Conservation (phyloP, 2,797 vertebrate species). For the Myotis myotis region DNA sequence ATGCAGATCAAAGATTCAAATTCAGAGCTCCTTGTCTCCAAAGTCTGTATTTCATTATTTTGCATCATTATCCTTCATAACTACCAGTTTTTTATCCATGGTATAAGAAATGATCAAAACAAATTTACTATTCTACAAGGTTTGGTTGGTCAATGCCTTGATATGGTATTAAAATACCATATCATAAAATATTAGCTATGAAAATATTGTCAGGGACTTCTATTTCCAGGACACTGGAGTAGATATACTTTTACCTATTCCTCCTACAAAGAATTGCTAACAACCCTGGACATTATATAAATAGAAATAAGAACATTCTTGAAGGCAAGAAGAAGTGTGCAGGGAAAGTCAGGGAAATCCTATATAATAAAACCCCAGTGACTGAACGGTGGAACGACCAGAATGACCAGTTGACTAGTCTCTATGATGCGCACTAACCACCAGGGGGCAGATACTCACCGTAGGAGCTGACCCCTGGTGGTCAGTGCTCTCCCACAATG, state of each 20-base stretch:
- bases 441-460: too few relatives aligned
- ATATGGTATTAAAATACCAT: background rate
- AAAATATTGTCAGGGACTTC: background rate
- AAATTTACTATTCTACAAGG: background rate
- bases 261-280: background rate
- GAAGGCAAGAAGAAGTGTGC: background rate
- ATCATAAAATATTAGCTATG: background rate
- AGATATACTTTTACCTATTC: background rate
- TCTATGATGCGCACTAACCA: too few relatives aligned
- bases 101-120: background rate
- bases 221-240: background rate
- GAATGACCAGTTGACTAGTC: too few relatives aligned
- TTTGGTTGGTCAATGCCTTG: background rate
- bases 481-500: too few relatives aligned
- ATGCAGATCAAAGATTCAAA: background rate
- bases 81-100: background rate
- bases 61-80: background rate
- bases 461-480: too few relatives aligned
- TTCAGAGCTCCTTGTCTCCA: background rate
- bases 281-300: background rate
- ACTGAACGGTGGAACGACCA: accelerated
- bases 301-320: background rate
- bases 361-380: too few relatives aligned
- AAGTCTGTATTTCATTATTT: background rate
- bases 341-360: background rate